Base-by-base conservation (phyloP, 2,797 vertebrate species). In the Microtus agrestis region DNA sequence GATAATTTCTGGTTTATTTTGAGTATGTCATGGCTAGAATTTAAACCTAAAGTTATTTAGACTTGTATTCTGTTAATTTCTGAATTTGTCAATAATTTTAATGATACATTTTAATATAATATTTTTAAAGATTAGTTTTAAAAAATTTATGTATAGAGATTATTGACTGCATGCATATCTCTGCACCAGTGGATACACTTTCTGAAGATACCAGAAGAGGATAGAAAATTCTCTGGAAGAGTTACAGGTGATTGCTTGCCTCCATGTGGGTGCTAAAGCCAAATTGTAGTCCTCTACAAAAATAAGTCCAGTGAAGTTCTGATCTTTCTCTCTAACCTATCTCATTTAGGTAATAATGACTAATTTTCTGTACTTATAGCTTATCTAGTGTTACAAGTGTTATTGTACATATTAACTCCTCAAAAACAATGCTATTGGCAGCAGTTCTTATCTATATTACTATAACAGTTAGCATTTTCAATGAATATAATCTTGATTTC, bases 41-140 rank as follows among this genome's bases (percentile, higher is more conserved):
- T 74, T 51, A 92, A 81, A 61, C 61, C 15, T 88, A 91, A 84
- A 74, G 14, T 74, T 67, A 89, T 82, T 87, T 65, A 51, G 15
- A 27, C 4, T 1, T 3, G 13, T 4, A 29, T 46, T 80, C 87
- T 87, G 14, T 59, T 67, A 56, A 69, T 73, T 81, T 94, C 4
- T 40, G 86, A 73, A 31, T 76, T 34, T 63, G 6, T 74, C n/a
- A 61, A 82, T 78, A 59, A 65, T 67, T 87, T 40, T 40, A 40
- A 40, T 40, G 40, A 40, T 40, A 40, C 40, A 40, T 40, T 88
- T 80, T 14, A 71, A 48, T 37, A 56, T 56, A 56, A 56, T 56
- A 56, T 56, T 56, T 56, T 56, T 56, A 19, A 56, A 56, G 54
- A 56, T 56, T 73, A 15, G 61, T 89, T 63, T 84, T 87, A 29